Evolutionary conservation across 2,888 invertebrate genomes (phyloP).

Genomic region (Sussaba pulchella): DNA sequence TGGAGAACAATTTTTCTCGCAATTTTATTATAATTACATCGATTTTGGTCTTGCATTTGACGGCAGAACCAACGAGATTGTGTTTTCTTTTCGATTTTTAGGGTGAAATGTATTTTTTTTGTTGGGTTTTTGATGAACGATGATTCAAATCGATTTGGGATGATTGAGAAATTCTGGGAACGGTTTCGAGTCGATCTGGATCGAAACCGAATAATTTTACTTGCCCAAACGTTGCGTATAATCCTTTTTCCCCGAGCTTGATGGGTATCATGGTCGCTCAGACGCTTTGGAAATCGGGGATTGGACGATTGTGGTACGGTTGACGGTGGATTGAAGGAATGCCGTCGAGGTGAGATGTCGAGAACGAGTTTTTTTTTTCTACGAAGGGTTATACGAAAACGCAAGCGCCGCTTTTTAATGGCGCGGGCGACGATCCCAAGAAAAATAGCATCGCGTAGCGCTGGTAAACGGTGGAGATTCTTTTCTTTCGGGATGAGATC

Average conservation of each 20-base stretch:
- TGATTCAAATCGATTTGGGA: too few species aligned
- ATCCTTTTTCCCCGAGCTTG: background rate
- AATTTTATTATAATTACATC: background rate
- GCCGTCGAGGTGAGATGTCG: constrained; percentile 31
- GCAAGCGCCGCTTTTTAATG: constrained; percentile 22
- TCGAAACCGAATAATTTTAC: background rate
- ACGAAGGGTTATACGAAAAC: constrained; percentile 69
- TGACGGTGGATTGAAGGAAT: constrained; percentile 20
- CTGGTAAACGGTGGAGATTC: constrained; percentile 16
- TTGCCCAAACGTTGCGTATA: background rate
- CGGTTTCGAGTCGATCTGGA: too few species aligned
- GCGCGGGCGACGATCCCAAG: constrained; percentile 8
- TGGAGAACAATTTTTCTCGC: constrained; percentile 2
- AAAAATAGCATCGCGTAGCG: constrained; percentile 28
- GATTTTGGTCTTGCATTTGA: background rate
- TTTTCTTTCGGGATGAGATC: constrained; percentile 22
- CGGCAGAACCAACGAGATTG: too few species aligned
- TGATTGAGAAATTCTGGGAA: too few species aligned
- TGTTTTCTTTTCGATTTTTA: too few species aligned
- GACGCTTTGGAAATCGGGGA: background rate
- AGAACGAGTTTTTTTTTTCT: constrained; percentile 69
- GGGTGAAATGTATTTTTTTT: too few species aligned
- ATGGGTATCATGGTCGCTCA: background rate
- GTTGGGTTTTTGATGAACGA: too few species aligned
- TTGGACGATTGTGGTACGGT: background rate